Evolutionary conservation across 2,888 invertebrate species (phyloP), one percentile per base, ranked within the genome.

Genomic region (Phanerotoma sp.): DNA sequence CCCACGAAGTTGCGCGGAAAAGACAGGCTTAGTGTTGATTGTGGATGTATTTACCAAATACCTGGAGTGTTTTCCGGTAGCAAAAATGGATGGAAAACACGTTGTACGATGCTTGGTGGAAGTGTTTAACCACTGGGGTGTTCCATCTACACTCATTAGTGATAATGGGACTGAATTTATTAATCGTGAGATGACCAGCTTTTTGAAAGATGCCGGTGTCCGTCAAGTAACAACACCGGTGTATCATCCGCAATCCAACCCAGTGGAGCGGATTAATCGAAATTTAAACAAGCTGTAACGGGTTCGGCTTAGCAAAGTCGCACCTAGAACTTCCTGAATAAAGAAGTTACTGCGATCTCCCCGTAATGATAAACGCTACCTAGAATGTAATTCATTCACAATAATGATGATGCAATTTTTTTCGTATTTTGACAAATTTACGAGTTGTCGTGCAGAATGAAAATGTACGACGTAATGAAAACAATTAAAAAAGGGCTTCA

Each of bases 151-250:
- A 5, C 10, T 47, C 1, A 15, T 40, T 4, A 32, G 15, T 5
- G 49, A 49, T 18, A 41, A 41, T 13, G 50, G 50, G 3, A 50
- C 32, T 6, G 49, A 49, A 18, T 49, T 49, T 20, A 18, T 38
- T 1, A 49, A 40, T 11, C n/a, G 25, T 11, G 49, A 50, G 2
- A 32, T 50, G 3, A 28, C 13, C 6, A 3, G 20, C 1, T 28
- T 38, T n/a, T 5, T 37, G 9, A 11, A 16, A 5, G 7, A 5
- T 7, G 21, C 15, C 1, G 47, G 35, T 3, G 20, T 35, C 4
- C 4, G 22, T 6, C 20, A 10, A 13, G 13, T 13, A 9, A 35
- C 25, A 6, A 49, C 40, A 4, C 48, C 48, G 4, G 15, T 25
- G 2, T 49, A 40, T 4, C 28, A 37, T 9, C 48, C 48, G 3